phyloP scores from a whole-genome alignment of 53 echinoderm and acorn worm species.

The Apostichopus leukothele region DNA sequence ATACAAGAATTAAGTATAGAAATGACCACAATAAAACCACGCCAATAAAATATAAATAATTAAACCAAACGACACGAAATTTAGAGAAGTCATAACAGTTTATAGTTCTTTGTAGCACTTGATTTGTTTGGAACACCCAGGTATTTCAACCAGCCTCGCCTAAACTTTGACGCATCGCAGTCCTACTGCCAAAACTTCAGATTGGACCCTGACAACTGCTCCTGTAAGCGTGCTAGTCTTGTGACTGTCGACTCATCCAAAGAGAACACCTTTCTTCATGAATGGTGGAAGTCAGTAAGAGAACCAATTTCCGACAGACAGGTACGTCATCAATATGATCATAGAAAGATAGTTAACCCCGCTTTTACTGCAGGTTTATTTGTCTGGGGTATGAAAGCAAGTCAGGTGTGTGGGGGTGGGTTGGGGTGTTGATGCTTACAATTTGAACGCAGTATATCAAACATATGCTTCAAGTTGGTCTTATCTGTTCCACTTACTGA shows the following conservation, averaged over 20 bases:
- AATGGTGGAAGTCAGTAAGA: conserved; percentile 7
- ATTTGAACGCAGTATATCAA: too few species aligned
- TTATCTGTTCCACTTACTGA: too few species aligned
- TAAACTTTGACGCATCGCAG: conserved; percentile 5
- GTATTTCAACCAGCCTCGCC: conserved; percentile 31
- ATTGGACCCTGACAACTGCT: background rate
- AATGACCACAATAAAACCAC: too few species aligned
- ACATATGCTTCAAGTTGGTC: too few species aligned
- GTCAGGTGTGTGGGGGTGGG: background rate
- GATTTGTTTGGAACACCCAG: background rate
- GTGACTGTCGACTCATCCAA: background rate
- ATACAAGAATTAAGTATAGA: too few species aligned
- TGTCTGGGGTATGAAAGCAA: too few species aligned
- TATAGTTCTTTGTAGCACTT: too few species aligned
- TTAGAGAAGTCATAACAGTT: too few species aligned
- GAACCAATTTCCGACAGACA: background rate
- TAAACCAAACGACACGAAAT: too few species aligned
- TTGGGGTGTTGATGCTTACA: background rate
- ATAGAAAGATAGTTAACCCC: too few species aligned
- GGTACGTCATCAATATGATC: background rate
- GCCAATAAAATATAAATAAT: too few species aligned
- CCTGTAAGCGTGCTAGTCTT: background rate
- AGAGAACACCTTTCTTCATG: conserved; percentile 3
- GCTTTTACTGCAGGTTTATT: too few species aligned
- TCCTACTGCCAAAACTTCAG: background rate